Evolutionary conservation across 2,797 vertebrate species (phyloP).

Genomic region (Carduelis carduelis): DNA sequence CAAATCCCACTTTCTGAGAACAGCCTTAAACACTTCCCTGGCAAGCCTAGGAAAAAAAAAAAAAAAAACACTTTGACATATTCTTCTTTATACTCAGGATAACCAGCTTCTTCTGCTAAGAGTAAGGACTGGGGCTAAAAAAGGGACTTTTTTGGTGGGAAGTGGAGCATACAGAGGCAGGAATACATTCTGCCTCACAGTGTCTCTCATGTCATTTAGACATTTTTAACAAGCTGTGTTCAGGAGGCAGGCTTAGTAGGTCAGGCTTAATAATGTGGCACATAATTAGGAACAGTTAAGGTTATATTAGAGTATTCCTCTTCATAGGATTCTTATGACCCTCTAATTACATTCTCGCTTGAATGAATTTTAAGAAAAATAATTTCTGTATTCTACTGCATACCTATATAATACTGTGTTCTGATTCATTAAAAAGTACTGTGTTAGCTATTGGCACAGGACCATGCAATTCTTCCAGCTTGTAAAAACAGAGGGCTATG

Average conservation of each 20-base stretch:
- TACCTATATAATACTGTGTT: not conserved
- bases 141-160: not conserved
- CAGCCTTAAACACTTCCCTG: not conserved
- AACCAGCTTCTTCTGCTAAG: not conserved
- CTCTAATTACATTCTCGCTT: conserved; percentile 43
- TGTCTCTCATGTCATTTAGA: not conserved
- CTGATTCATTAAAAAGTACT: not conserved
- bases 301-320: conserved; percentile 16
- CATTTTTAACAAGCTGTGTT: conserved; percentile 3
- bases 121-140: not conserved
- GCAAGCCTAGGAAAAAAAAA: not conserved
- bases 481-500: not conserved
- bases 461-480: not conserved
- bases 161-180: not conserved
- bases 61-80: not conserved
- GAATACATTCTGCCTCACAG: not conserved
- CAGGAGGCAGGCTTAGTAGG: conserved; percentile 9
- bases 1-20: not conserved
- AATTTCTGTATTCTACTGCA: conserved; percentile 3
- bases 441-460: not conserved
- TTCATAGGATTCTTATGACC: not conserved
- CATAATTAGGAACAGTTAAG: conserved; percentile 20
- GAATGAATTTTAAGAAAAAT: conserved; percentile 46
- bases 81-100: not conserved
- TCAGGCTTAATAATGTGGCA: conserved; percentile 29